A percentile compares a stretch with the other conserved stretches of the same genome.
Evolutionary conservation across 2,113 vertebrate species (phyloP).

Genomic region (Guaruba guarouba): DNA sequence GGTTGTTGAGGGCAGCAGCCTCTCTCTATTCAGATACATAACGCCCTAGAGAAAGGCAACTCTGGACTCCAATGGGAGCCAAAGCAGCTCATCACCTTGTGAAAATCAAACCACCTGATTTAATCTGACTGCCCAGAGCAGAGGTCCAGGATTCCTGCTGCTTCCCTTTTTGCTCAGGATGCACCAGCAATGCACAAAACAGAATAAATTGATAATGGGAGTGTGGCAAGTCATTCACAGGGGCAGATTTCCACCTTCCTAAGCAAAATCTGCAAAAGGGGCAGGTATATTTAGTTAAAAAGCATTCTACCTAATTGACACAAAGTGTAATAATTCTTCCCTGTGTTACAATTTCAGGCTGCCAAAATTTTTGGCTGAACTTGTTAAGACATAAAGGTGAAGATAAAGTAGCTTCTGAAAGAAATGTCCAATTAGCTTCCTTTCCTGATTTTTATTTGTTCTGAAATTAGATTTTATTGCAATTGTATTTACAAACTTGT

Average conservation of each 20-base stretch:
- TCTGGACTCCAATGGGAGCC: not conserved
- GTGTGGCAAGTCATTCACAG: not conserved
- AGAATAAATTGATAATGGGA: not conserved
- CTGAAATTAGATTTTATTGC: not conserved
- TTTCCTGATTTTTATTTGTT: constrained; percentile 23
- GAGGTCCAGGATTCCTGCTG: not conserved
- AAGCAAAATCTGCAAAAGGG: not conserved
- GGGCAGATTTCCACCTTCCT: not conserved
- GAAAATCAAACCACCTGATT: not conserved
- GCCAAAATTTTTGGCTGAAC: not conserved
- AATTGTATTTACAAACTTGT: constrained; percentile 21
- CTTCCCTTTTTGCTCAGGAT: not conserved
- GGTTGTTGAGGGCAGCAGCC: not conserved
- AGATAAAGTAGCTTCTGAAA: not conserved
- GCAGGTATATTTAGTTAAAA: not conserved
- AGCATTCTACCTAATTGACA: not conserved
- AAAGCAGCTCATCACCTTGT: not conserved
- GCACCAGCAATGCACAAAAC: not conserved
- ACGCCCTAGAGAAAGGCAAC: not conserved
- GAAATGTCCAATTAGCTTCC: not conserved
- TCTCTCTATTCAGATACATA: not conserved
- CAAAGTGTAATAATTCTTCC: not conserved
- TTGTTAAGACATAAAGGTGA: not conserved
- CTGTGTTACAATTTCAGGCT: not conserved
- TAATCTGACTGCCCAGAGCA: constrained; percentile 18